phyloP scores from a whole-genome alignment of 2,113 vertebrate species.

The Mastomys natalensis region DNA sequence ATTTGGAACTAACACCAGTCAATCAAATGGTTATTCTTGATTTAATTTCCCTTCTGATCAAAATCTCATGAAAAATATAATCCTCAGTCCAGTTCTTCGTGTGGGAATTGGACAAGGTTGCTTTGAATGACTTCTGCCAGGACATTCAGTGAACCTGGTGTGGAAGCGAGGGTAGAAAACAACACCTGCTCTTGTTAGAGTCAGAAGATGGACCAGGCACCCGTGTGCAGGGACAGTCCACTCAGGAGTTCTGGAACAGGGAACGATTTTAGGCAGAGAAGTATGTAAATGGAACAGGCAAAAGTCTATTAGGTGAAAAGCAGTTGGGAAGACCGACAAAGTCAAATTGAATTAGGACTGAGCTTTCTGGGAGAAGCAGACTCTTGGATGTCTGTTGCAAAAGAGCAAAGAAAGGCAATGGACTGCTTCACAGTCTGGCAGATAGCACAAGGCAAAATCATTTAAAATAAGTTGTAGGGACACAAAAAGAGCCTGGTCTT shows the following conservation, averaged over 20 bases:
- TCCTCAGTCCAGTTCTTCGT: neutral
- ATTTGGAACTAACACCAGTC: neutral
- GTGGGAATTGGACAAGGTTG: neutral
- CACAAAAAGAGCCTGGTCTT: neutral
- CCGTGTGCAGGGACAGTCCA: neutral
- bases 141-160: neutral
- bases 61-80: neutral
- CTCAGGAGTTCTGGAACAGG: neutral
- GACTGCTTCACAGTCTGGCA: neutral
- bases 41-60: slow-evolving; percentile 42
- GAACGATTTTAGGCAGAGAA: neutral
- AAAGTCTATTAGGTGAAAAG: neutral
- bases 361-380: neutral
- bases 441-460: neutral
- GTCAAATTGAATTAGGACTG: neutral
- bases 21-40: neutral
- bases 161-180: neutral
- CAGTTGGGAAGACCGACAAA: neutral
- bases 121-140: neutral
- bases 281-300: neutral
- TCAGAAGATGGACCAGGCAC: neutral
- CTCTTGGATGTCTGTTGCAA: neutral
- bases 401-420: neutral
- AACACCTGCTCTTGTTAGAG: neutral
- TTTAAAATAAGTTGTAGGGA: neutral